Evolutionary conservation across 2,797 vertebrate species (phyloP).

Genomic region (Anableps anableps): DNA sequence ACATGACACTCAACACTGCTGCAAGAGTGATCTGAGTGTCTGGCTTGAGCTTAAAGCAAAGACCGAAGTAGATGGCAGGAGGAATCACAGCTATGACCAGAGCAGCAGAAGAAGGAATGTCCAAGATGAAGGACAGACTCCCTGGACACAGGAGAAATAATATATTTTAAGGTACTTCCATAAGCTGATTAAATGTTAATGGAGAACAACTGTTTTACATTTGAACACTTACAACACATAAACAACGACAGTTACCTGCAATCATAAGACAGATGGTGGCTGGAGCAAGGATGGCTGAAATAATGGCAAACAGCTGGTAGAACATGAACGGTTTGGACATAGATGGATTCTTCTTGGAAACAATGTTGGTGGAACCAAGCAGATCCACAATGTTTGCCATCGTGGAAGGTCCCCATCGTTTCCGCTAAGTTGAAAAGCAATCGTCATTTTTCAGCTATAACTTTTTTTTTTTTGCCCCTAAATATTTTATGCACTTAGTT

Average conservation of each 20-base stretch:
- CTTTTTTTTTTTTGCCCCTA: background rate
- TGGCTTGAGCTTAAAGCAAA: slow-evolving; percentile 78
- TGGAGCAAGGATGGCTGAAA: slow-evolving; percentile 71
- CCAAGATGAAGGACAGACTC: slow-evolving; percentile 56
- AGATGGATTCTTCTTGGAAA: slow-evolving; percentile 71
- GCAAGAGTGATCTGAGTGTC: slow-evolving; percentile 78
- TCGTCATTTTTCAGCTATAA: background rate
- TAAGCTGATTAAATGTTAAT: background rate
- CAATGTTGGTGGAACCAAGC: slow-evolving; percentile 52
- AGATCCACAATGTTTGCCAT: slow-evolving; percentile 78
- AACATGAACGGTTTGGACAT: slow-evolving; percentile 79
- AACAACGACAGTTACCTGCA: slow-evolving; percentile 63
- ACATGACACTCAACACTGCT: slow-evolving; percentile 71
- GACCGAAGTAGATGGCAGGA: slow-evolving; percentile 63
- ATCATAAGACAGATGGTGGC: slow-evolving; percentile 78
- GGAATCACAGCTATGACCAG: slow-evolving; percentile 67
- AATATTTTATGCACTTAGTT: background rate
- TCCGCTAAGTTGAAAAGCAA: slow-evolving; percentile 47
- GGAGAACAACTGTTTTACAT: background rate
- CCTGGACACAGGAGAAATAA: slow-evolving; percentile 54
- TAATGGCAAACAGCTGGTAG: slow-evolving; percentile 75
- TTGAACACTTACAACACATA: background rate
- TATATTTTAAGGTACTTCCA: background rate
- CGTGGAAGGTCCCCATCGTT: slow-evolving; percentile 82
- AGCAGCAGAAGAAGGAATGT: background rate